Percentiles rank a stretch among this genome's conserved stretches.
phyloP scores from a whole-genome alignment of 2,888 invertebrate species.

The Bibio marci region DNA sequence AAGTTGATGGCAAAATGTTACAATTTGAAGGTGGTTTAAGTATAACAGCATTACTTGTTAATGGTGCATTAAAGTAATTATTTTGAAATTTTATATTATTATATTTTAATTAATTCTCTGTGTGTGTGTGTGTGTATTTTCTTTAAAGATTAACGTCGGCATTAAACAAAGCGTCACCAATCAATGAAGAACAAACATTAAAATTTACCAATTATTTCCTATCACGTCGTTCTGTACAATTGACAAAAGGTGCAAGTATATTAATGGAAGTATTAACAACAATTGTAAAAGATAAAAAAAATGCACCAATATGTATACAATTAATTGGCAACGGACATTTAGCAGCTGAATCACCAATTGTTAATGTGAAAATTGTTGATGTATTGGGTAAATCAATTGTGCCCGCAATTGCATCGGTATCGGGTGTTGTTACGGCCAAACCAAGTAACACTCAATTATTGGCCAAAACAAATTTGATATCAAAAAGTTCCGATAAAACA shows the following conservation, averaged over 20 bases:
- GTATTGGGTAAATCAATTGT: slow-evolving; percentile 52
- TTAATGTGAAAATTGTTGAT: slow-evolving; percentile 56
- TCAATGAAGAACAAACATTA: slow-evolving; percentile 60
- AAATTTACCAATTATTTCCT: slow-evolving; percentile 85
- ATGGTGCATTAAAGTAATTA: slow-evolving; percentile 35
- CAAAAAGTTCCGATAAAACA: slow-evolving; percentile 53
- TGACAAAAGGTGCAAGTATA: slow-evolving; percentile 64
- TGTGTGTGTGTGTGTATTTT: slow-evolving; percentile 4
- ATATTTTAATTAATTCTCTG: not conserved
- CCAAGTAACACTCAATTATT: slow-evolving; percentile 43
- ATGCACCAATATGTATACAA: slow-evolving; percentile 71
- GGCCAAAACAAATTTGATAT: slow-evolving; percentile 33
- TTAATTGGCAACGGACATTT: slow-evolving; percentile 64
- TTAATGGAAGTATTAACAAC: slow-evolving; percentile 62
- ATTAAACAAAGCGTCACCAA: slow-evolving; percentile 46
- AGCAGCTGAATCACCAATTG: slow-evolving; percentile 51
- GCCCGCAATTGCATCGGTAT: slow-evolving; percentile 18
- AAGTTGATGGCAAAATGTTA: slow-evolving; percentile 71
- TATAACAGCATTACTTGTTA: slow-evolving; percentile 47
- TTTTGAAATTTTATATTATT: slow-evolving; percentile 1
- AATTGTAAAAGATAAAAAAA: slow-evolving; percentile 50
- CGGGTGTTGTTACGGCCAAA: slow-evolving; percentile 23
- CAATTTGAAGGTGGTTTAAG: slow-evolving; percentile 87
- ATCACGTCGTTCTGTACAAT: slow-evolving; percentile 75
- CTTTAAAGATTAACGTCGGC: slow-evolving; percentile 35